These are phyloP conservation scores for Eulacestoma nigropectus DNA, from an alignment of 2,113 vertebrate genomes.

Conservation along the genomic window DNA sequence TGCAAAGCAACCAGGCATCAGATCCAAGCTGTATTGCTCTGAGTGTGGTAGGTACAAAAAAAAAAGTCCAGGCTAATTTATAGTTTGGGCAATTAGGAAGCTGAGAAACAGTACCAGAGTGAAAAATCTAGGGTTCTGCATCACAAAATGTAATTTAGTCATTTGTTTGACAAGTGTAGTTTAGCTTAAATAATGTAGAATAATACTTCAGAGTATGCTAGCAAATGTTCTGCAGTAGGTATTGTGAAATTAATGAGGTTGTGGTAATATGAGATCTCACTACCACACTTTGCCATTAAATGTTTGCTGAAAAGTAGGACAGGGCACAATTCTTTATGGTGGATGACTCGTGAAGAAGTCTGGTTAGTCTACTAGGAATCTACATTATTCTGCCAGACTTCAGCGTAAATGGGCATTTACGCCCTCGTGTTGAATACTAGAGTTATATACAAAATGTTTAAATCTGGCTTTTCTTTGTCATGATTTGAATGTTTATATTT, in stretches of 20 bases:
- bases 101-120: background rate
- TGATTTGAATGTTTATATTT: background rate
- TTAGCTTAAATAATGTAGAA: constrained; percentile 26
- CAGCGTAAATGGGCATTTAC: background rate
- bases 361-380: background rate
- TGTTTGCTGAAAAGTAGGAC: constrained; percentile 5
- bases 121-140: background rate
- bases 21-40: background rate
- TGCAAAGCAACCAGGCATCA: background rate
- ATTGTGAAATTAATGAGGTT: constrained; percentile 37
- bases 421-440: background rate
- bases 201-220: constrained; percentile 15
- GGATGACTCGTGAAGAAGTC: background rate
- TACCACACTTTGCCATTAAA: constrained; percentile 3
- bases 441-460: background rate
- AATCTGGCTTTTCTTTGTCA: background rate
- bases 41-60: background rate
- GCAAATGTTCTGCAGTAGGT: constrained; percentile 13
- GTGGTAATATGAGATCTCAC: constrained; percentile 15
- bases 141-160: background rate
- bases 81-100: background rate
- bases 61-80: background rate
- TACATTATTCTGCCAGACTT: background rate
- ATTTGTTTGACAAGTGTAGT: constrained; percentile 40
- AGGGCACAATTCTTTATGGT: background rate